Evolutionary conservation across 2,113 vertebrate species (phyloP).

Genomic region (Otus sunia): DNA sequence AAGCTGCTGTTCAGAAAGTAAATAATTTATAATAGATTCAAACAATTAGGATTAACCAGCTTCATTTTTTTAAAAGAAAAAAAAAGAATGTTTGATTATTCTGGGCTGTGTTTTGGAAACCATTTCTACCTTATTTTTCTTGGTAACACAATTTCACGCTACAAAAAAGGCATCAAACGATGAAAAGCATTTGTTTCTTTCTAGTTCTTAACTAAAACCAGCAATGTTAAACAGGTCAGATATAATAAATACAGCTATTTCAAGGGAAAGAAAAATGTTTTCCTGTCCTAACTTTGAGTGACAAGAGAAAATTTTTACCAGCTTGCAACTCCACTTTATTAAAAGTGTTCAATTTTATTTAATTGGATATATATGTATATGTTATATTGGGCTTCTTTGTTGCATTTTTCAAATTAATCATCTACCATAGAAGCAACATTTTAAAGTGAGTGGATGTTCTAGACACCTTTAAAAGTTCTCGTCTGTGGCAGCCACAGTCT

Average conservation of each 20-base stretch:
- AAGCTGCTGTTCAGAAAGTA: slow-evolving; percentile 61
- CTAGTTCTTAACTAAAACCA: slow-evolving; percentile 49
- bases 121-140: slow-evolving; percentile 33
- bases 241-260: slow-evolving; percentile 64
- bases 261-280: slow-evolving; percentile 58
- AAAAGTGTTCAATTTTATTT: slow-evolving; percentile 29
- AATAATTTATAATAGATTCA: slow-evolving; percentile 57
- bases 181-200: slow-evolving; percentile 54
- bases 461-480: slow-evolving; percentile 66
- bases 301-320: slow-evolving; percentile 66
- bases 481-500: slow-evolving; percentile 56
- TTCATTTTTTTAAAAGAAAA: neutral
- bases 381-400: neutral
- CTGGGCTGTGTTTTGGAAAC: slow-evolving; percentile 28
- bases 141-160: slow-evolving; percentile 43
- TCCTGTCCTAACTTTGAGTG: slow-evolving; percentile 56
- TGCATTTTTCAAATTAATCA: slow-evolving; percentile 60
- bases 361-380: slow-evolving; percentile 20
- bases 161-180: slow-evolving; percentile 9
- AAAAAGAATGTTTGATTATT: neutral
- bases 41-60: slow-evolving; percentile 63
- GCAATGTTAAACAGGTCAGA: slow-evolving; percentile 49
- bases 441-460: slow-evolving; percentile 42
- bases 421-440: neutral
- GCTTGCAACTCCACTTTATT: slow-evolving; percentile 48